phyloP scores from a whole-genome alignment of 1,140 invertebrate genomes.

The Sitophilus oryzae region DNA sequence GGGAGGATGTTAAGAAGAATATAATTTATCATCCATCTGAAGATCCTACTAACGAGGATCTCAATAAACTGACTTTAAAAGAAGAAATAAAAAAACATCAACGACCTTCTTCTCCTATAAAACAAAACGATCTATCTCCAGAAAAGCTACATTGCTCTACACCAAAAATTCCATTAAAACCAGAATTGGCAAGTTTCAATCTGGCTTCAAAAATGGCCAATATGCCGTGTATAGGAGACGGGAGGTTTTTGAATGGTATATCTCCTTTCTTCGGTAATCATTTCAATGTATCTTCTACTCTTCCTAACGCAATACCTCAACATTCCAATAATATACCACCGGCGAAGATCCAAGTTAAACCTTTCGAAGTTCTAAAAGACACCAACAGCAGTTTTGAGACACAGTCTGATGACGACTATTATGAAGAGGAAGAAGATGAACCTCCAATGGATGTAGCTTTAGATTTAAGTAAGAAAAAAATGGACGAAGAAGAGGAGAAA shows the following conservation, averaged over 20 bases:
- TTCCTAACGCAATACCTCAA: background rate
- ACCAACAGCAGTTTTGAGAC: conserved; percentile 42
- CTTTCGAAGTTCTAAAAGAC: conserved; percentile 54
- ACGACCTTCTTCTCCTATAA: conserved; percentile 27
- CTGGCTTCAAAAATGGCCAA: conserved; percentile 19
- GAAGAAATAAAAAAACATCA: conserved; percentile 48
- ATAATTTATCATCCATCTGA: conserved; percentile 82
- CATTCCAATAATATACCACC: too few relatives aligned
- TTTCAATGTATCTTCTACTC: conserved; percentile 24
- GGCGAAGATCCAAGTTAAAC: conserved; percentile 56
- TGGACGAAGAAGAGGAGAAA: conserved; percentile 18
- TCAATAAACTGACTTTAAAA: conserved; percentile 49
- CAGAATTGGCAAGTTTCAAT: conserved; percentile 27
- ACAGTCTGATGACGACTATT: conserved; percentile 43
- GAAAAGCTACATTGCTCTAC: conserved; percentile 37
- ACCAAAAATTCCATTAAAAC: conserved; percentile 28
- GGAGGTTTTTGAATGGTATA: conserved; percentile 14
- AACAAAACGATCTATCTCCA: conserved; percentile 26
- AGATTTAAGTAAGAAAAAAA: conserved; percentile 79
- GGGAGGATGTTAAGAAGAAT: conserved; percentile 79
- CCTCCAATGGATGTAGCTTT: conserved; percentile 72
- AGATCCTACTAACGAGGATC: conserved; percentile 68
- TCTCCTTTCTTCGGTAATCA: conserved; percentile 25
- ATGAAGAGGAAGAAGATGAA: conserved; percentile 47
- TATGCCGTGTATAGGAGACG: conserved; percentile 6